Base-by-base conservation (phyloP, 1,140 invertebrate genomes). In the Marisa cornuarietis region DNA sequence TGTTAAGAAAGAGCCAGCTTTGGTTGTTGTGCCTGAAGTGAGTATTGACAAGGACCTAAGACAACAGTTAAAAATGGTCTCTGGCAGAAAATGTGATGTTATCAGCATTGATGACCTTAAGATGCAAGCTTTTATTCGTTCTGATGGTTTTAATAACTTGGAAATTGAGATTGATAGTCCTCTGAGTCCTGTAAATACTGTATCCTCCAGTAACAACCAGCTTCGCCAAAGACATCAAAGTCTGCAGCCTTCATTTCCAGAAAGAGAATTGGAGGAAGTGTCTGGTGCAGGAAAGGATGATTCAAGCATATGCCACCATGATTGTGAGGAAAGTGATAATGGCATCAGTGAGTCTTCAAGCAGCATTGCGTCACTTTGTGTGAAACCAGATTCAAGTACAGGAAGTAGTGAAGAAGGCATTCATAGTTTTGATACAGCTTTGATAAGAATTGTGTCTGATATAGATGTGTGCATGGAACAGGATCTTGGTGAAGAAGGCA, bases 51-150 rank as follows among this genome's bases (percentile, higher is more conserved):
- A 81, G 22, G 80, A 81, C 63, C 72, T 81, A 26, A 62, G 52
- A 42, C 71, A 81, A 3, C 61, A 81, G 42, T 78, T 81, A 4
- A 65, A 63, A 65, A 68, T 54, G 58, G 66, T 81, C 52, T 74
- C 76, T 49, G 31, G 71, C 9, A 51, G 77, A 31, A 65, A 86
- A 76, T 84, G 86, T 83, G 85, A 88, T 76, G 83, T 88, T 51
- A 87, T 87, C 58, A 83, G 83, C 68, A 87, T 88, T 76, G 87
- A 88, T 77, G 86, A 88, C 81, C 84, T 85, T 51, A 85, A 86
- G 75, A 83, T 88, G 81, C 87, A 86, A 82, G 86, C 86, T 42
- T 84, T 84, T 31, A 87, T 88, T 66, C 71, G 87, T 72, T 86
- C 86, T 7, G 86, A 86, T 81, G 87, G 86, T 42, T 83, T 83